phyloP scores from a whole-genome alignment of 2,113 vertebrate species.

The Bos javanicus region DNA sequence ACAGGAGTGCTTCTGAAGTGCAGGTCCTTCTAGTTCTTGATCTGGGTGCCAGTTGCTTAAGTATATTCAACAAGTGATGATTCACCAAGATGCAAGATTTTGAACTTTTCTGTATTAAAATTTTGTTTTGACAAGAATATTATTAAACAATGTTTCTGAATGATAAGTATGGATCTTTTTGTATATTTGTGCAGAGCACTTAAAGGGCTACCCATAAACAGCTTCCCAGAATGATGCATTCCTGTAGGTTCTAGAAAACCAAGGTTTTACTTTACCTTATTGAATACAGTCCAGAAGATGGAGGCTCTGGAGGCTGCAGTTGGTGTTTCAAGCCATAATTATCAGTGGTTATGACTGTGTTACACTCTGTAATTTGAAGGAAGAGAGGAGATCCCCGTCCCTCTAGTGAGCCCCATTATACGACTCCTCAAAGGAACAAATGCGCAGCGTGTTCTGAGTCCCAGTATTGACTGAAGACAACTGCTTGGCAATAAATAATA shows the following conservation, averaged over 20 bases:
- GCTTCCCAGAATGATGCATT: not conserved
- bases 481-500: slow-evolving; percentile 58
- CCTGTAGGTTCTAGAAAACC: not conserved
- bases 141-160: not conserved
- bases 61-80: not conserved
- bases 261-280: not conserved
- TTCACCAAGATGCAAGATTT: not conserved
- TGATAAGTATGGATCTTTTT: not conserved
- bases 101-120: not conserved
- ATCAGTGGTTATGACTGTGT: not conserved
- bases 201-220: not conserved
- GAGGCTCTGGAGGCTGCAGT: not conserved
- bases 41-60: not conserved
- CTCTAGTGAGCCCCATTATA: slow-evolving; percentile 13
- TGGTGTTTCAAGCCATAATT: not conserved
- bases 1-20: not conserved
- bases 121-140: not conserved
- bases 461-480: slow-evolving; percentile 24
- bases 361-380: slow-evolving; percentile 1
- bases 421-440: slow-evolving; percentile 28
- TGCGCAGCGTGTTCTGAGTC: not conserved
- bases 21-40: not conserved
- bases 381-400: not conserved
- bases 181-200: not conserved
- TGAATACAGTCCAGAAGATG: not conserved